Percentiles rank a stretch among this genome's conserved stretches.
These are phyloP conservation scores for Drosophila picticornis DNA, from an alignment of 2,888 invertebrate species.

Conservation along the genomic window DNA sequence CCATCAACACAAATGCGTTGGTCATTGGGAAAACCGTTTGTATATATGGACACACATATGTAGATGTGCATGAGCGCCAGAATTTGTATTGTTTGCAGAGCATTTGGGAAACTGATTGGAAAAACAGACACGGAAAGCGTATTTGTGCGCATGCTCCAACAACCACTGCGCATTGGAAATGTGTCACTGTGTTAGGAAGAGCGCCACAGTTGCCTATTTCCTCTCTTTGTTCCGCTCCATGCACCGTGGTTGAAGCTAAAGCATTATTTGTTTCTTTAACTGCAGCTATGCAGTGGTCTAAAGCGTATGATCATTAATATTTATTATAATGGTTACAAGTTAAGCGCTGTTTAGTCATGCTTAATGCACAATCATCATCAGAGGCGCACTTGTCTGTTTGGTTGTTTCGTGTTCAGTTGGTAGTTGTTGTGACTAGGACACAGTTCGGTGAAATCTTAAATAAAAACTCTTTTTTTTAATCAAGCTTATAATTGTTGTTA, in stretches of 20 bases:
- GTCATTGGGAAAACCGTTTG: constrained; percentile 21
- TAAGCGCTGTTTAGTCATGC: not conserved
- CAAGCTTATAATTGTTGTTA: not conserved
- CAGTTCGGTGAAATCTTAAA: not conserved
- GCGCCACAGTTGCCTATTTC: constrained; percentile 35
- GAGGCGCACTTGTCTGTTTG: not conserved
- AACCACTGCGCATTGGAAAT: constrained; percentile 73
- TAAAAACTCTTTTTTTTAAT: not conserved
- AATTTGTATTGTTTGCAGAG: constrained; percentile 35
- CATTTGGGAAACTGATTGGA: constrained; percentile 44
- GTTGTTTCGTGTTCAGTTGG: not conserved
- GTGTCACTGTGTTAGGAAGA: constrained; percentile 72
- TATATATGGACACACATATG: not conserved
- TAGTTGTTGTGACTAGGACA: not conserved
- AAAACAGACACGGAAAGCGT: constrained; percentile 25
- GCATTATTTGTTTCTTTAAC: constrained; percentile 3
- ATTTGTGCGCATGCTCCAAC: constrained; percentile 64
- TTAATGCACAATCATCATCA: not conserved
- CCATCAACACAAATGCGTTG: constrained; percentile 25
- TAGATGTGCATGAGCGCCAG: constrained; percentile 13
- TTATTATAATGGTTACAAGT: constrained; percentile 6
- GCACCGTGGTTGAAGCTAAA: constrained; percentile 57
- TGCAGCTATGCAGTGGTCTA: not conserved
- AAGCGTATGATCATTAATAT: constrained; percentile 4
- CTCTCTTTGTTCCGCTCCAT: constrained; percentile 48